Evolutionary conservation across 2,113 vertebrate genomes (phyloP).

Genomic region (Mormyrus lacerda): DNA sequence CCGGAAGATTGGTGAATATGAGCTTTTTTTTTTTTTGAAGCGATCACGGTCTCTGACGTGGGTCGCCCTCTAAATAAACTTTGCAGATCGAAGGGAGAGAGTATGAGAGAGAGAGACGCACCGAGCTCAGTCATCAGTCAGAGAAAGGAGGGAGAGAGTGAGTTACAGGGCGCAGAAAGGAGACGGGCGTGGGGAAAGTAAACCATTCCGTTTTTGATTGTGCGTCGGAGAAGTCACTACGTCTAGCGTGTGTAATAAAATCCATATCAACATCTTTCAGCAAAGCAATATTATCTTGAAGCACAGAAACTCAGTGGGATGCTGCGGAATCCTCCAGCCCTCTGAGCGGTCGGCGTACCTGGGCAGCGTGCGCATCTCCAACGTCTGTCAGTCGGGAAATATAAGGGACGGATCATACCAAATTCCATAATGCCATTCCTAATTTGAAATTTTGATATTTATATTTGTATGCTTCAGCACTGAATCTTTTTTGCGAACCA

Average conservation of each 20-base stretch:
- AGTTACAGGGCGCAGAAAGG: constrained; percentile 43
- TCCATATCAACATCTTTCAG: constrained; percentile 1
- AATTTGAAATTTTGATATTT: constrained; percentile 22
- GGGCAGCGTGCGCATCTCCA: constrained; percentile 39
- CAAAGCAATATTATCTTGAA: background rate
- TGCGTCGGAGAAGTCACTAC: background rate
- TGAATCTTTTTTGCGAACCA: background rate
- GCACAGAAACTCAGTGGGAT: constrained; percentile 31
- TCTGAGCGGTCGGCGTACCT: constrained; percentile 38
- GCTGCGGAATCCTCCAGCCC: constrained; percentile 39
- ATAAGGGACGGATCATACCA: constrained; percentile 40
- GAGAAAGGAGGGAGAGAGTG: constrained; percentile 48
- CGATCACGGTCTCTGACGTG: constrained; percentile 45
- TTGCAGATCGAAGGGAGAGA: constrained; percentile 43
- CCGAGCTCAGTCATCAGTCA: constrained; percentile 61
- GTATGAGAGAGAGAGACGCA: constrained; percentile 18
- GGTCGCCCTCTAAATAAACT: constrained; percentile 71
- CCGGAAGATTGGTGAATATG: background rate
- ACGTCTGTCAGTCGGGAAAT: constrained; percentile 39
- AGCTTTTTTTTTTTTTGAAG: background rate
- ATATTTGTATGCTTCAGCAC: constrained; percentile 10
- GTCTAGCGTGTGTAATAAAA: constrained; percentile 18
- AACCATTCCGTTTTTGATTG: background rate
- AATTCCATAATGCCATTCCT: constrained; percentile 28
- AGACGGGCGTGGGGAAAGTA: constrained; percentile 52